A percentile compares a stretch with the other conserved stretches of the same genome.
Evolutionary conservation across 2,888 invertebrate species (phyloP).

Genomic region (Megaustenia siamemsis): DNA sequence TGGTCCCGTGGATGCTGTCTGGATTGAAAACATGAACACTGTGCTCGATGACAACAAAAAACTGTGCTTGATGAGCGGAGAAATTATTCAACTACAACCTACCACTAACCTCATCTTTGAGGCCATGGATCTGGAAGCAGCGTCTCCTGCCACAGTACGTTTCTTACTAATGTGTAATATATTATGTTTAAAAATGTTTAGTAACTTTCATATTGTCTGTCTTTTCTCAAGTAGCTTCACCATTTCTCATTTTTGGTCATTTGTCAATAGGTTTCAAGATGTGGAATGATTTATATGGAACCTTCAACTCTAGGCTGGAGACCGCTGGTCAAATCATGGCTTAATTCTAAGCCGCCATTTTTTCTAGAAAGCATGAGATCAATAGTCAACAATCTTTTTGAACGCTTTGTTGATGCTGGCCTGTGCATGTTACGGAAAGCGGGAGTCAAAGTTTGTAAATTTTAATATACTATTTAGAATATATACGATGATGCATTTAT

Average conservation of each 20-base stretch:
- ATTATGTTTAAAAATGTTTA: no score
- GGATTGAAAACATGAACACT: conserved; percentile 81
- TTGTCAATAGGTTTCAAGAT: conserved; percentile 78
- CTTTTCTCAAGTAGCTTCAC: no score
- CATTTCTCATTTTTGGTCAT: no score
- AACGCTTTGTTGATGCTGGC: conserved; percentile 89
- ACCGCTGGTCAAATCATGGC: conserved; percentile 82
- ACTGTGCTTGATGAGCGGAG: conserved; percentile 94
- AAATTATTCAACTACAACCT: conserved; percentile 94
- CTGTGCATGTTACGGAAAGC: conserved; percentile 86
- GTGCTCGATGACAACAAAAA: conserved; percentile 81
- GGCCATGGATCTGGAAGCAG: conserved; percentile 89
- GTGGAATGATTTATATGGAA: conserved; percentile 82
- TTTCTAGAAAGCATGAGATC: conserved; percentile 77
- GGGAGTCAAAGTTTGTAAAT: conserved; percentile 44
- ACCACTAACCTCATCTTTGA: conserved; percentile 97
- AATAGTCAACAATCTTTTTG: conserved; percentile 84
- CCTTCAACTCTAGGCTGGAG: conserved; percentile 81
- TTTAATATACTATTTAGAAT: no score
- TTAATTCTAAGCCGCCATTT: conserved; percentile 77
- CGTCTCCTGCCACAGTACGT: conserved; percentile 80
- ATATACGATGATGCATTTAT: no score
- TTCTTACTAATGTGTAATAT: no score
- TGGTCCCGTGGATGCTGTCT: conserved; percentile 81
- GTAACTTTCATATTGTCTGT: no score